A percentile compares a stretch with the other conserved stretches of the same genome.
These are phyloP conservation scores for Coluber constrictor DNA, from an alignment of 2,797 vertebrate genomes.

Conservation along the genomic window DNA sequence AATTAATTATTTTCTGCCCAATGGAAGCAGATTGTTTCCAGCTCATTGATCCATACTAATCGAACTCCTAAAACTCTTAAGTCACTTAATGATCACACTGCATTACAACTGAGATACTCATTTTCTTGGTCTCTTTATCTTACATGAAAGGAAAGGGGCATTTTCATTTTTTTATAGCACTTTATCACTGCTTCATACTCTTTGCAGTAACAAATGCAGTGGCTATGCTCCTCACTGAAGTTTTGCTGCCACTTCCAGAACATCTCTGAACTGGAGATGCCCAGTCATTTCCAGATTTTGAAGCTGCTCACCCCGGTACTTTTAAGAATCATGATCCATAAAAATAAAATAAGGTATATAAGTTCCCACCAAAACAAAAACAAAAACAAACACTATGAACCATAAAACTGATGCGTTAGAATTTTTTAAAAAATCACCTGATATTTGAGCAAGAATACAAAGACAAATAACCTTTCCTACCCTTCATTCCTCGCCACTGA, in stretches of 20 bases:
- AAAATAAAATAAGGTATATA: background rate
- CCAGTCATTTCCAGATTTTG: background rate
- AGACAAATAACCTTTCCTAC: background rate
- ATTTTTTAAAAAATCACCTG: background rate
- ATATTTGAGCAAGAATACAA: background rate
- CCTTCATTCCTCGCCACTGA: background rate
- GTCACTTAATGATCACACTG: background rate
- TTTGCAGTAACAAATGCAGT: background rate
- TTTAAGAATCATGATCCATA: background rate
- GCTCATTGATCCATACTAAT: background rate
- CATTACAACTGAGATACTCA: background rate
- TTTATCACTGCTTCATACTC: too few relatives aligned
- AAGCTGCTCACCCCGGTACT: background rate
- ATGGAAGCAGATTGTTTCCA: background rate
- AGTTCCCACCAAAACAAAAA: background rate
- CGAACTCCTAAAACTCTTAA: background rate
- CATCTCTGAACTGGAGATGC: background rate
- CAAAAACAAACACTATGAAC: background rate
- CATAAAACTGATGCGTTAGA: background rate
- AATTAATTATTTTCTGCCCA: constrained; percentile 28
- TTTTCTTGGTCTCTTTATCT: background rate
- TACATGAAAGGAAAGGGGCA: background rate
- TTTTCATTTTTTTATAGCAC: background rate
- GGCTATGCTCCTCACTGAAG: background rate
- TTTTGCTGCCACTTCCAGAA: background rate